Conservation (phyloP, 2,113 vertebrate genomes). For the Coracopsis vasa region DNA sequence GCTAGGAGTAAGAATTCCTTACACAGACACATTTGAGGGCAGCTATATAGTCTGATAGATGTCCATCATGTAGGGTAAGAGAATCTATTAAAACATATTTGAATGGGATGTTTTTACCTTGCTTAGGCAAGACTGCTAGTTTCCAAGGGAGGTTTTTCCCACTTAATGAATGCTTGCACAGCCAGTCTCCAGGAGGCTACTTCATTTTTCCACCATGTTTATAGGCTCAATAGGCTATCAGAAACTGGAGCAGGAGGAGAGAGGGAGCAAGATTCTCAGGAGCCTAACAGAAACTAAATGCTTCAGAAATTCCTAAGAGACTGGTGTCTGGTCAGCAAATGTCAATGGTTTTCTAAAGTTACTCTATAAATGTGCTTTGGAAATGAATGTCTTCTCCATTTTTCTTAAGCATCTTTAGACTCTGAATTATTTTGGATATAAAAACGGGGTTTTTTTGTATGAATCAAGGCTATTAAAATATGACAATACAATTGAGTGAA, state of each 20-base stretch:
- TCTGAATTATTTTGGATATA: background rate
- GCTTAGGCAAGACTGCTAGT: background rate
- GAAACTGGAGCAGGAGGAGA: background rate
- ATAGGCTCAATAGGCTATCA: background rate
- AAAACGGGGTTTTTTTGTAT: background rate
- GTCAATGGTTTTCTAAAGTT: background rate
- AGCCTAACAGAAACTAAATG: background rate
- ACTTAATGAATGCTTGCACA: background rate
- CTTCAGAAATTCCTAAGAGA: background rate
- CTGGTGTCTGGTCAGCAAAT: background rate
- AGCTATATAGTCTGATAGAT: background rate
- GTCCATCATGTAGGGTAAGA: background rate
- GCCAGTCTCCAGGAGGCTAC: background rate
- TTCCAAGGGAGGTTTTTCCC: background rate
- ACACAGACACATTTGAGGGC: background rate
- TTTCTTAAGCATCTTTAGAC: background rate
- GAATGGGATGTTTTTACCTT: background rate
- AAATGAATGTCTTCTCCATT: background rate
- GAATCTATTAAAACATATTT: background rate
- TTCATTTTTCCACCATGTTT: background rate
- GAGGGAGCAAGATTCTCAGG: background rate
- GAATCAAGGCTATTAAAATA: background rate
- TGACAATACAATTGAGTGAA: background rate
- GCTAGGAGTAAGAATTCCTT: background rate
- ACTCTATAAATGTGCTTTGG: background rate